Evolutionary conservation across 2,797 vertebrate species (phyloP), one percentile per base, ranked within the genome.

Genomic region (Dryobates pubescens): DNA sequence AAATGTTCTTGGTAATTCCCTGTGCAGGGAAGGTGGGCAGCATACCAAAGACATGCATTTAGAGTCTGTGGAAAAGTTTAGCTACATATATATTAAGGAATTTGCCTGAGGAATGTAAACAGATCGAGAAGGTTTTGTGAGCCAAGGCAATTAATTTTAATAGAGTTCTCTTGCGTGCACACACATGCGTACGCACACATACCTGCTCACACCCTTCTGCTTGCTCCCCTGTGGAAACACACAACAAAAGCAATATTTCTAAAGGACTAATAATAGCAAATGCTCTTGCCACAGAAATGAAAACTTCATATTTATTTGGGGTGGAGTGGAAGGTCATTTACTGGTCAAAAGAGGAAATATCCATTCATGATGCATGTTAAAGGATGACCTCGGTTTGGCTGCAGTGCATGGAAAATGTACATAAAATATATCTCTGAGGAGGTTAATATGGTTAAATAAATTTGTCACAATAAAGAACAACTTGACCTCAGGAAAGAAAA

Each of bases 61-160:
- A 63, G 67, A 67, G 54, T 7, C 67, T 79, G 53, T 79, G 76
- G 68, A 92, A 67, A 69, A 86, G 58, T 92, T 86, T 82, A 87
- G 80, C 73, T 89, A 63, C 73, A 84, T 83, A 90, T 90, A 82
- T 41, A 80, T 76, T 57, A 89, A 79, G 80, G 73, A 94, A 95
- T 95, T 92, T 89, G 90, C 95, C 94, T 94, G 75, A 91, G 90
- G 93, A 96, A 94, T 88, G 82, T 94, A 95, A 96, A 94, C 79
- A 94, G 69, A 75, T 57, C 59, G 71, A 84, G 61, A 93, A 82
- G 78, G 71, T 57, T 89, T 76, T 67, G 51, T 61, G 82, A 92
- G 88, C 90, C 80, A 94, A 92, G 36, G 73, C 49, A 69, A 78
- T 92, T 86, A 89, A 86, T 95, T 90, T 90, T 89, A 89, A 14